Conservation (phyloP, 2,113 vertebrate species). For the Scomber japonicus region DNA sequence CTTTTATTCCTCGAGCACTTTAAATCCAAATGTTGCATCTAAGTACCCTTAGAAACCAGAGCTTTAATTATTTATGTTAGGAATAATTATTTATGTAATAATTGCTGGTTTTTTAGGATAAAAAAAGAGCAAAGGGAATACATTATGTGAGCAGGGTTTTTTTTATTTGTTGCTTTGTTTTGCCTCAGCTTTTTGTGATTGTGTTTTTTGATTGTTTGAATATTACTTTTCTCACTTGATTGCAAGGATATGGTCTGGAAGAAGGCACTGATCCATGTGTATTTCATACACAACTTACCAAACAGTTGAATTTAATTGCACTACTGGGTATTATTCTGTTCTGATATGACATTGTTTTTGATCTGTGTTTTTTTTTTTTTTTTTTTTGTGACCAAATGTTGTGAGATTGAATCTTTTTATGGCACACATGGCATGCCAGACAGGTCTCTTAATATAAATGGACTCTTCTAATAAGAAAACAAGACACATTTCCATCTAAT, state of each 20-base stretch:
- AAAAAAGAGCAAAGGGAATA: conserved; percentile 36
- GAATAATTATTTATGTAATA: conserved; percentile 70
- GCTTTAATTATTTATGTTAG: conserved; percentile 77
- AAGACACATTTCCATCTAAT: conserved; percentile 34
- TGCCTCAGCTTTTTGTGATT: conserved; percentile 37
- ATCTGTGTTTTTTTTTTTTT: conserved; percentile 47
- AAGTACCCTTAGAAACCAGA: conserved; percentile 73
- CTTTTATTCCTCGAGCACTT: conserved; percentile 82
- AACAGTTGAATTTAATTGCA: conserved; percentile 85
- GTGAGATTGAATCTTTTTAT: conserved; percentile 68
- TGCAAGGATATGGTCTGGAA: conserved; percentile 68
- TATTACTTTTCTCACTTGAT: conserved; percentile 56
- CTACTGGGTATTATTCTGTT: conserved; percentile 80
- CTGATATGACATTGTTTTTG: conserved; percentile 63
- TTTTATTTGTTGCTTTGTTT: conserved; percentile 45
- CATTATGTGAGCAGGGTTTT: conserved; percentile 4
- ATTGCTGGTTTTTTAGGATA: conserved; percentile 33
- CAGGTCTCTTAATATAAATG: conserved; percentile 41
- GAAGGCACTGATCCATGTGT: conserved; percentile 80
- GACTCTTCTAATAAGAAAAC: conserved; percentile 32
- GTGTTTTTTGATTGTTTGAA: conserved; percentile 57
- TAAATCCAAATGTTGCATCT: conserved; percentile 76
- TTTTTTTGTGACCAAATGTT: conserved; percentile 63
- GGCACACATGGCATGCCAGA: conserved; percentile 58
- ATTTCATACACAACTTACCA: conserved; percentile 82